These are phyloP conservation scores for Anolis apletophallus DNA, from an alignment of 2,797 vertebrate species.

Conservation along the genomic window DNA sequence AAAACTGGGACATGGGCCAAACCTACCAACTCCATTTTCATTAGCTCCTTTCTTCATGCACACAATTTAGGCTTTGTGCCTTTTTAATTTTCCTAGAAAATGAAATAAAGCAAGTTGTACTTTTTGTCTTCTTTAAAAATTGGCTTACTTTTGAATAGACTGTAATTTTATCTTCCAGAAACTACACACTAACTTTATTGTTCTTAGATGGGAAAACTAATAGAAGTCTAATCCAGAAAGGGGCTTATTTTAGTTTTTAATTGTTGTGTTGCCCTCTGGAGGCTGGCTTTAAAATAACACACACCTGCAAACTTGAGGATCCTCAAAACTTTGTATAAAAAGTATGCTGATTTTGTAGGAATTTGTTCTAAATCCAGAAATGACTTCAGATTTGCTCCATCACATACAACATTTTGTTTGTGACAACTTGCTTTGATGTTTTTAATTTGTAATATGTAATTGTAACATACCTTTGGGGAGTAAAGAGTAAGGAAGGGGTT, in stretches of 20 bases:
- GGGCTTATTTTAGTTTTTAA: slow-evolving; percentile 21
- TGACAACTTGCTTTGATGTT: no score
- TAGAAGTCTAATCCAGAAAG: neutral
- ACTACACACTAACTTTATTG: neutral
- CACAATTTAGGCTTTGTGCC: neutral
- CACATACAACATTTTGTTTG: no score
- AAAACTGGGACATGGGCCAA: neutral
- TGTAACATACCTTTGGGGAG: no score
- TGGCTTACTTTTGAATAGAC: neutral
- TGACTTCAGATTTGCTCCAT: no score
- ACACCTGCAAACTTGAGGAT: no score
- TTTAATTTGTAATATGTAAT: no score
- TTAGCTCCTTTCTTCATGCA: neutral
- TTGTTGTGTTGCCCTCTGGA: slow-evolving; percentile 42
- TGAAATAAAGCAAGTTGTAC: neutral
- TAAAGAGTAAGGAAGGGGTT: no score
- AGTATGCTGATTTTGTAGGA: no score
- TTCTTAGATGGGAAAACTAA: slow-evolving; percentile 20
- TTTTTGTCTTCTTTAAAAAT: neutral
- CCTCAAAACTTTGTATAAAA: no score
- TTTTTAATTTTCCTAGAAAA: neutral
- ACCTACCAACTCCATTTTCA: neutral
- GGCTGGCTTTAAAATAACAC: slow-evolving; percentile 26
- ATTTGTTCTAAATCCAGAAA: no score
- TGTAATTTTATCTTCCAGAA: neutral